Evolutionary conservation across 2,888 invertebrate genomes (phyloP).

Genomic region (Pterostichus madidus): DNA sequence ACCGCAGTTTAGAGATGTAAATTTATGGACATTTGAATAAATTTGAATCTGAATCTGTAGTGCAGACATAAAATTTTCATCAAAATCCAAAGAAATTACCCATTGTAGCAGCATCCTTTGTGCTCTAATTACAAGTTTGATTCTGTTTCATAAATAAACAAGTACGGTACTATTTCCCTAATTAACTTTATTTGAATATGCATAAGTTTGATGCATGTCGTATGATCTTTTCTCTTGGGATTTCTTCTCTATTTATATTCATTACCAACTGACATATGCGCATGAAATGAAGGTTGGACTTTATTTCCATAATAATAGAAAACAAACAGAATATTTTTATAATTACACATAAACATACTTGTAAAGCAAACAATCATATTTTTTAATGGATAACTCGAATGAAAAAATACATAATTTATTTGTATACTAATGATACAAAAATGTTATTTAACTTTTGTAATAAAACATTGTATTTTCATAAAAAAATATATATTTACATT

Average conservation of each 20-base stretch:
- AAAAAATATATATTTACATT: too few species aligned
- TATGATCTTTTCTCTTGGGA: background rate
- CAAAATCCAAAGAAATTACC: constrained; percentile 7
- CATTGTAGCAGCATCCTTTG: background rate
- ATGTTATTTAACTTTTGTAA: too few species aligned
- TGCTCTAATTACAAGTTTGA: background rate
- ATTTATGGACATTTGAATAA: constrained; percentile 53
- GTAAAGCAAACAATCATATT: too few species aligned
- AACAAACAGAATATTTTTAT: too few species aligned
- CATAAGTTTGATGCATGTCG: background rate
- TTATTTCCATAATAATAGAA: too few species aligned
- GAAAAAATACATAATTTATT: background rate
- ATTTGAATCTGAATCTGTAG: constrained; percentile 40
- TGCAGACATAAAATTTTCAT: constrained; percentile 13
- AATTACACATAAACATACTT: too few species aligned
- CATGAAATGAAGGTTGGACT: background rate
- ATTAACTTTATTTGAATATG: constrained; percentile 1
- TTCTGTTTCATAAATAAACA: constrained; percentile 14
- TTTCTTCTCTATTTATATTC: constrained; percentile 5
- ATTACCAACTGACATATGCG: constrained; percentile 4
- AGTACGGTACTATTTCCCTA: background rate
- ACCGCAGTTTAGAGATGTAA: constrained; percentile 27
- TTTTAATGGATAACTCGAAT: too few species aligned
- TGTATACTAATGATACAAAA: too few species aligned
- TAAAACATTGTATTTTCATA: too few species aligned